Base-by-base conservation (phyloP, 1,140 invertebrate species). In the Thaumetopoea pityocampa region DNA sequence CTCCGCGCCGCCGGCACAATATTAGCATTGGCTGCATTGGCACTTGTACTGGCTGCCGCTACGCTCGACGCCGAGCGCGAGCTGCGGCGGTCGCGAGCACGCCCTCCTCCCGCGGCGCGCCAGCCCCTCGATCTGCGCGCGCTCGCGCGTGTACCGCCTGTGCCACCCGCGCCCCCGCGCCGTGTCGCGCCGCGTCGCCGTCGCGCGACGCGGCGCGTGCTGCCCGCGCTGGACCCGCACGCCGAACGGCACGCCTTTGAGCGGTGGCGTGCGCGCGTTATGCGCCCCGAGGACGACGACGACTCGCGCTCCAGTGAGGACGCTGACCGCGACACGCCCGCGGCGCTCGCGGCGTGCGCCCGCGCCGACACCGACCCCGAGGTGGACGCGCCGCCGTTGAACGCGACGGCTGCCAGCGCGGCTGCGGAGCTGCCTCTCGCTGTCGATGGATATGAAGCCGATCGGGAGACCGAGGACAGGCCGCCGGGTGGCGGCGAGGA, bases 221-320 rank as follows among this genome's bases (percentile, higher is more conserved):
- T 37, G 28, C 53, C 50, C 10, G 33, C 57, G 7, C 32, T 40
- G 0, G 66, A 67, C 37, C 57, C 67, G 12, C 49, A 33, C 5
- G 62, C 65, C 17, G 70, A 70, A 16, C 45, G 67, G 3, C 48
- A 58, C 20, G 66, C 66, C 12, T 69, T 71, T 44, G 67, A 74
- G 33, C 64, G 57, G 4, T 70, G 64, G 72, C 62, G 70, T 0
- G 56, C 48, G 3, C 58, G 64, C 11, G 65, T 67, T 10, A 29
- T 70, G 7, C 43, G 64, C 2, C 45, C 48, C 8, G 34, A 36
- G 3, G 56, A 52, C 10, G 62, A 65, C 18, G 59, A 66, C 26
- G 62, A 62, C 4, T 51, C 47, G 2, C 65, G 58, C 7, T 68
- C 67, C 14, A 67, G 60, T 51, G 65, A 63, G 20, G 67, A 71